Conservation (phyloP, 2,113 vertebrate genomes). For the Pluvianellus socialis region DNA sequence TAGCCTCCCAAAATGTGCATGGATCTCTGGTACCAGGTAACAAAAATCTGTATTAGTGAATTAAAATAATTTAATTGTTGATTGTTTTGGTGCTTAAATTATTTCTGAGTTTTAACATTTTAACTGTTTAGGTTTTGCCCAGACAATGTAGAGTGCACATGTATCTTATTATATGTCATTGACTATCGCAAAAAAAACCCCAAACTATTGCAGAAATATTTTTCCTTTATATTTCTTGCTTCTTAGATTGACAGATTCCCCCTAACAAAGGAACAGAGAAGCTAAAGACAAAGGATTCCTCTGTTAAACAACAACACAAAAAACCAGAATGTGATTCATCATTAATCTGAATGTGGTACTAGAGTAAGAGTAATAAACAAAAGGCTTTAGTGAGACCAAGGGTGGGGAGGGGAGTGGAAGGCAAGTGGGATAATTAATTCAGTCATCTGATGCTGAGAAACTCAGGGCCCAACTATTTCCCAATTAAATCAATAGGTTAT, state of each 20-base stretch:
- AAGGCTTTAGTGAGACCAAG: not conserved
- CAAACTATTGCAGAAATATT: not conserved
- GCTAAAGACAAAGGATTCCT: not conserved
- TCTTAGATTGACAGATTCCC: not conserved
- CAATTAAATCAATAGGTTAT: not conserved
- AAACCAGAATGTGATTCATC: slow-evolving; percentile 4
- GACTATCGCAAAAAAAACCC: not conserved
- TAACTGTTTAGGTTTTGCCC: not conserved
- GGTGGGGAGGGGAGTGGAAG: not conserved
- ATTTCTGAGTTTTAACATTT: not conserved
- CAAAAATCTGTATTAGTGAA: not conserved
- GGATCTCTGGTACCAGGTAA: not conserved
- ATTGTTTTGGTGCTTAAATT: not conserved
- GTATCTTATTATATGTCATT: not conserved
- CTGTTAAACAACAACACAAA: not conserved
- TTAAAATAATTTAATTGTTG: not conserved
- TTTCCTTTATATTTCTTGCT: not conserved
- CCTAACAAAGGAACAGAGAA: not conserved
- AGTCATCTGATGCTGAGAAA: not conserved
- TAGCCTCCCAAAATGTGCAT: not conserved
- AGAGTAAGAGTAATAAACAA: not conserved
- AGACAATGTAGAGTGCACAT: not conserved
- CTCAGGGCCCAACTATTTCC: not conserved
- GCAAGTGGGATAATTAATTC: not conserved
- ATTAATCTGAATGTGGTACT: not conserved